These are phyloP conservation scores for Drosophila pachea DNA, from an alignment of 1,140 invertebrate species.

Conservation along the genomic window DNA sequence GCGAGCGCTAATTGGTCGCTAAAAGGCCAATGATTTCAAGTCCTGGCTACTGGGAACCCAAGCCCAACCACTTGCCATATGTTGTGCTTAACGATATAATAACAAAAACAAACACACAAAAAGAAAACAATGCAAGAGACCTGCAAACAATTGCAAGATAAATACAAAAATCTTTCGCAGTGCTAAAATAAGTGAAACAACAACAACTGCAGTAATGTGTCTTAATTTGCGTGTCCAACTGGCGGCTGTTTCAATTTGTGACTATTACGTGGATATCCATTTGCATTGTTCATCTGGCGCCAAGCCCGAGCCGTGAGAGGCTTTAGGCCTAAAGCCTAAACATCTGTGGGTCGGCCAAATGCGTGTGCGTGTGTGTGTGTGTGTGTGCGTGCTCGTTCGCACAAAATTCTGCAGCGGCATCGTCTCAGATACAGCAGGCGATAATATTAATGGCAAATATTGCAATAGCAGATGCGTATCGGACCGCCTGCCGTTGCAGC, in stretches of 20 bases:
- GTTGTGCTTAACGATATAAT: constrained; percentile 21
- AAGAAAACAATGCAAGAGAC: constrained; percentile 27
- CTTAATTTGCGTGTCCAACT: constrained; percentile 57
- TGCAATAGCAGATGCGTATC: constrained; percentile 19
- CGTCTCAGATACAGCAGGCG: not conserved
- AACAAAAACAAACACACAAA: constrained; percentile 17
- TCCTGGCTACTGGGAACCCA: constrained; percentile 29
- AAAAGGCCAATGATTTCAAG: constrained; percentile 10
- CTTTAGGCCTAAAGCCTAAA: too few species aligned
- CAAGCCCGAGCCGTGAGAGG: constrained; percentile 26
- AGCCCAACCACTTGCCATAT: not conserved
- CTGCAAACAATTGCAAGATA: constrained; percentile 22
- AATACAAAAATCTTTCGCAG: constrained; percentile 6
- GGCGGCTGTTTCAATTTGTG: constrained; percentile 16
- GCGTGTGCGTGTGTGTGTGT: constrained; percentile 5
- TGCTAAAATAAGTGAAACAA: not conserved
- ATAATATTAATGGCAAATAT: constrained; percentile 37
- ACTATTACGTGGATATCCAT: constrained; percentile 43
- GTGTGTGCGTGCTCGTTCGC: constrained; percentile 20
- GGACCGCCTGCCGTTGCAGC: not conserved
- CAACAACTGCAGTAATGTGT: constrained; percentile 36
- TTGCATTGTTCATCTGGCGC: constrained; percentile 32
- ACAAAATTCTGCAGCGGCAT: constrained; percentile 17
- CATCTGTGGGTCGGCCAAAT: too few species aligned
- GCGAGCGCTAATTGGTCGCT: constrained; percentile 26